phyloP scores from a whole-genome alignment of 1,140 invertebrate species.

The Sminthurides bifidus region DNA sequence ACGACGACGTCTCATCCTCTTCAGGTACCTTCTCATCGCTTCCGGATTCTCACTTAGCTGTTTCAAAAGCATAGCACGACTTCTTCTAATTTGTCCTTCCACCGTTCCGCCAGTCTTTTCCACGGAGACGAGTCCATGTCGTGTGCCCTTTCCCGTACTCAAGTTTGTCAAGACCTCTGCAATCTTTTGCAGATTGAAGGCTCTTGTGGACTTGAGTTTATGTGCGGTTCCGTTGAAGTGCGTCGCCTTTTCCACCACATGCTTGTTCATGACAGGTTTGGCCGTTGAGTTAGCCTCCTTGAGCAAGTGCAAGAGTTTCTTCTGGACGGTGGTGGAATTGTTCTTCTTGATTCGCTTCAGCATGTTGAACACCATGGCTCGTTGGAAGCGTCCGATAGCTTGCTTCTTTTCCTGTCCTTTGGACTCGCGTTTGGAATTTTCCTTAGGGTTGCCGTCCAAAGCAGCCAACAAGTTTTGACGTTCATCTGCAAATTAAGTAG shows the following conservation, averaged over 20 bases:
- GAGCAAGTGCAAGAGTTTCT: not conserved
- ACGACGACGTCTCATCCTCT: too few relatives aligned
- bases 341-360: not conserved
- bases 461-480: not conserved
- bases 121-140: too few relatives aligned
- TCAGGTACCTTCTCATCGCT: too few relatives aligned
- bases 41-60: too few relatives aligned
- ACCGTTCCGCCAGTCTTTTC: too few relatives aligned
- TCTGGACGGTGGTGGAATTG: not conserved
- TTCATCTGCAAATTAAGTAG: not conserved
- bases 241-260: not conserved
- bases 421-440: constrained; percentile 5
- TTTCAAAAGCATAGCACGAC: too few relatives aligned
- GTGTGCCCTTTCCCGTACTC: too few relatives aligned
- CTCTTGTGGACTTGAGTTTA: not conserved
- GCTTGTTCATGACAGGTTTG: not conserved
- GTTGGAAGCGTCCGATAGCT: constrained; percentile 2
- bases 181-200: not conserved
- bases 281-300: not conserved
- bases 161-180: not conserved
- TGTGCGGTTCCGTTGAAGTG: constrained; percentile 10
- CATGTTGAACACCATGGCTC: constrained; percentile 2
- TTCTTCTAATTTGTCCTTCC: too few relatives aligned
- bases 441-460: too few relatives aligned
- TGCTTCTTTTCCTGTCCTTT: not conserved